Evolutionary conservation across 1,140 invertebrate genomes (phyloP).

Genomic region (Papilio aristodemus): DNA sequence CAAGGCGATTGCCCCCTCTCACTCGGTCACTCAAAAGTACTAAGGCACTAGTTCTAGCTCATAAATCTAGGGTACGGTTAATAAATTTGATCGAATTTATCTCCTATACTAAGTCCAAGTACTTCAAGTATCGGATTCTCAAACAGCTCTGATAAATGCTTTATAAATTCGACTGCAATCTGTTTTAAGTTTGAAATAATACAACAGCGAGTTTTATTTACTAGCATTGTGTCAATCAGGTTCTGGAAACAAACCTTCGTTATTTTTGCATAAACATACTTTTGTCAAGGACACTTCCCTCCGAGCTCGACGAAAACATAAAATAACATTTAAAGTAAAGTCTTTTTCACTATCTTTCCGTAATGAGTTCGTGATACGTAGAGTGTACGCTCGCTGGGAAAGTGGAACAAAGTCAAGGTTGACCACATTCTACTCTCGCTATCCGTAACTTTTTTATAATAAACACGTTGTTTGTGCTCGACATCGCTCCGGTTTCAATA

Average conservation of each 20-base stretch:
- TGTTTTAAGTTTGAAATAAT: no score
- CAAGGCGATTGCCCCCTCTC: slow-evolving; percentile 42
- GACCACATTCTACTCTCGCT: slow-evolving; percentile 40
- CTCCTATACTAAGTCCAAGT: neutral
- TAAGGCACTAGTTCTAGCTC: slow-evolving; percentile 32
- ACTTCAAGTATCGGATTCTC: neutral
- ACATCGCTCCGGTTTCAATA: slow-evolving; percentile 35
- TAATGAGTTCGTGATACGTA: slow-evolving; percentile 32
- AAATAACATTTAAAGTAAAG: neutral
- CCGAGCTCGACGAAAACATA: neutral
- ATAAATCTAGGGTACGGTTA: slow-evolving; percentile 29
- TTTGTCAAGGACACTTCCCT: no score
- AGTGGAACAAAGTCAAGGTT: slow-evolving; percentile 44
- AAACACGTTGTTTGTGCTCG: slow-evolving; percentile 37
- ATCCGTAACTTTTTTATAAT: slow-evolving; percentile 26
- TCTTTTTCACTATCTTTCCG: neutral
- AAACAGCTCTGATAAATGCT: neutral
- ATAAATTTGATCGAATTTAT: slow-evolving; percentile 4
- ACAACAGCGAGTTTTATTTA: no score
- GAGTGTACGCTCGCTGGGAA: slow-evolving; percentile 19
- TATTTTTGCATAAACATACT: no score
- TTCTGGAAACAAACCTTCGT: no score
- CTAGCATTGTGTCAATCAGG: no score
- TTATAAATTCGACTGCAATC: neutral
- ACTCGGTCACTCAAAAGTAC: slow-evolving; percentile 32